Base-by-base conservation (phyloP, 2,797 vertebrate species). In the Steatocranus sp. region DNA sequence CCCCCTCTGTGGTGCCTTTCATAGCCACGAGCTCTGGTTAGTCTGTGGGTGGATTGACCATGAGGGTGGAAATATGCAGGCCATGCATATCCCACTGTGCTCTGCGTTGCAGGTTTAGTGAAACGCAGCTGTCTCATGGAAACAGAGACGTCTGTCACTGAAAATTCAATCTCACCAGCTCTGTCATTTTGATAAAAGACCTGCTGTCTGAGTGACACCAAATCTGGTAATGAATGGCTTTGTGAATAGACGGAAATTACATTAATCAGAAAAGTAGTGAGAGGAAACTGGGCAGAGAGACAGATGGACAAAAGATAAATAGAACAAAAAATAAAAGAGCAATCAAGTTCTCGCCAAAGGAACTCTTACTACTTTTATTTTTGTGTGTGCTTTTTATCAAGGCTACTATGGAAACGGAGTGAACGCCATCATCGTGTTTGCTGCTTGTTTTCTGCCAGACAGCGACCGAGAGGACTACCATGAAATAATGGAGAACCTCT, bases 401-500 rank as follows among this genome's bases (percentile, higher is more conserved):
- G 99, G 99, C 83, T 99, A 99, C 97, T 99, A 99, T 91, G 95
- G 97, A 83, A 97, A 98, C 53, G 98, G 97, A 77, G 94, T 97
- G 86, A 99, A 99, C 92, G 98, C 99, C 90, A 99, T 99, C 94
- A 99, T 99, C 93, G 98, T 99, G 91, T 99, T 99, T 92, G 97
- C 98, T 0, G 98, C 98, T 41, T 99, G 99, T 93, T 99, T 98
- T 96, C 97, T 99, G 92, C 98, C 99, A 82, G 99, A 99, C 95
- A 99, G 98, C 89, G 96, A 96, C 94, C 95, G 95, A 89, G 96
- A 96, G 36, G 98, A 99, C 93, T 99, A 99, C 94, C 97, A 98
- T 82, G 98, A 99, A 93, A 97, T 99, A 90, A 99, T 99, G 99
- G 98, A 99, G 95, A 99, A 99, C 93, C 98, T 99, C 94, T 99